A percentile compares a stretch with the other conserved stretches of the same genome.
Conservation (phyloP, 1,140 invertebrate genomes). For the Liolophura sinensis region DNA sequence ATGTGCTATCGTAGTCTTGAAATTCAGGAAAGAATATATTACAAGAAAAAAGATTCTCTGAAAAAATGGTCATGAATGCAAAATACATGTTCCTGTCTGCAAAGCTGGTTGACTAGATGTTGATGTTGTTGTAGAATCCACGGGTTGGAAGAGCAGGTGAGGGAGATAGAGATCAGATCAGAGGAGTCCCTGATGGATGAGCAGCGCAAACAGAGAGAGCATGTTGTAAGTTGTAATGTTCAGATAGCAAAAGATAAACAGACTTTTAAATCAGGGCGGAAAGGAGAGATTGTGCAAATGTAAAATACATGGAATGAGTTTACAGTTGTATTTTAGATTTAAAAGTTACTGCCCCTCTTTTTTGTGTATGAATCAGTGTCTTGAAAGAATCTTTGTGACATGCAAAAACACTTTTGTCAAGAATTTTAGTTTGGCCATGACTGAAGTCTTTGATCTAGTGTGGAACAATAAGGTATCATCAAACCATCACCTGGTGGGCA, state of each 20-base stretch:
- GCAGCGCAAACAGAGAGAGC: conserved; percentile 80
- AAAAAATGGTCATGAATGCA: neutral
- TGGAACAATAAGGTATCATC: too few relatives aligned
- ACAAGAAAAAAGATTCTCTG: neutral
- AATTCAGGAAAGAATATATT: too few relatives aligned
- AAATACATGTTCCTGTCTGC: neutral
- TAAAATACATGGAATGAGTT: conserved; percentile 2
- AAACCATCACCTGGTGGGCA: neutral
- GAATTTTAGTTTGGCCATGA: too few relatives aligned
- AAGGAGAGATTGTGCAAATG: neutral
- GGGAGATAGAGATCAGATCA: conserved; percentile 83
- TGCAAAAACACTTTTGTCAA: too few relatives aligned
- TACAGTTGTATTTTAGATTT: conserved; percentile 6
- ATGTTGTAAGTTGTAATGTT: conserved; percentile 60
- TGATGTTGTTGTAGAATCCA: conserved; percentile 67
- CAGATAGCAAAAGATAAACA: neutral
- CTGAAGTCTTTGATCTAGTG: too few relatives aligned
- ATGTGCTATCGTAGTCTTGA: neutral
- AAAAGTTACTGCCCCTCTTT: conserved; percentile 7
- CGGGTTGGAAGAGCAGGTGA: conserved; percentile 88
- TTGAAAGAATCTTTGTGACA: too few relatives aligned
- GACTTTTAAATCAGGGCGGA: conserved; percentile 4
- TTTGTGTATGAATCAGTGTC: conserved; percentile 4
- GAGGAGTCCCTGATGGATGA: conserved; percentile 85
- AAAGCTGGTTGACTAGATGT: neutral